phyloP scores from a whole-genome alignment of 2,888 invertebrate species.

The Seira musarum region DNA sequence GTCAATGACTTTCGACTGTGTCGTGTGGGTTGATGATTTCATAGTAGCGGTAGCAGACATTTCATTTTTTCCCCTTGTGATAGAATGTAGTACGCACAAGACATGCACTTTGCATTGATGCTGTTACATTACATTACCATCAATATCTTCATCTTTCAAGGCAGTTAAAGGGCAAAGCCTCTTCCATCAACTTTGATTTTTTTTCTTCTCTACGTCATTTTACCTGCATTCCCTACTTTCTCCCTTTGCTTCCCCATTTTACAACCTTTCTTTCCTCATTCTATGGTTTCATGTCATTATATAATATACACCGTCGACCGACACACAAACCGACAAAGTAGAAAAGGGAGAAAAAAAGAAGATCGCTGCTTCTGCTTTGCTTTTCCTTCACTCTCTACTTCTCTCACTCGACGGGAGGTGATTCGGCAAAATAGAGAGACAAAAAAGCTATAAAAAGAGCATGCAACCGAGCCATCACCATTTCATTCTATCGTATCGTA shows the following conservation, averaged over 20 bases:
- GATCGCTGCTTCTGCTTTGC: too few relatives aligned
- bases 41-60: too few relatives aligned
- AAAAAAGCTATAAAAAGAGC: too few relatives aligned
- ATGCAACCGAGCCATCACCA: too few relatives aligned
- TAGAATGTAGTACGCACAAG: too few relatives aligned
- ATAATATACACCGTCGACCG: too few relatives aligned
- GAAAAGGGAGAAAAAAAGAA: constrained; percentile 12
- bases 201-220: constrained; percentile 42
- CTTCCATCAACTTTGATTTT: constrained; percentile 50
- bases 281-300: constrained; percentile 46
- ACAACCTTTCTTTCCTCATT: constrained; percentile 29
- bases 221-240: constrained; percentile 22
- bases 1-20: constrained; percentile 30
- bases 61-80: too few relatives aligned
- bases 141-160: constrained; percentile 38
- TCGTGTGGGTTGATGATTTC: too few relatives aligned
- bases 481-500: neutral
- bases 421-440: constrained; percentile 24
- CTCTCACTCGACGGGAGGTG: constrained; percentile 39
- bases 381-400: too few relatives aligned
- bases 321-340: constrained; percentile 39
- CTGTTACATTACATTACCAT: too few relatives aligned
- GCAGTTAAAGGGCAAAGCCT: constrained; percentile 40
- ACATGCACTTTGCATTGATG: too few relatives aligned
- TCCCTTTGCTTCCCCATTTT: constrained; percentile 18